phyloP scores from a whole-genome alignment of 2,113 vertebrate species.

The Aptenodytes forsteri region DNA sequence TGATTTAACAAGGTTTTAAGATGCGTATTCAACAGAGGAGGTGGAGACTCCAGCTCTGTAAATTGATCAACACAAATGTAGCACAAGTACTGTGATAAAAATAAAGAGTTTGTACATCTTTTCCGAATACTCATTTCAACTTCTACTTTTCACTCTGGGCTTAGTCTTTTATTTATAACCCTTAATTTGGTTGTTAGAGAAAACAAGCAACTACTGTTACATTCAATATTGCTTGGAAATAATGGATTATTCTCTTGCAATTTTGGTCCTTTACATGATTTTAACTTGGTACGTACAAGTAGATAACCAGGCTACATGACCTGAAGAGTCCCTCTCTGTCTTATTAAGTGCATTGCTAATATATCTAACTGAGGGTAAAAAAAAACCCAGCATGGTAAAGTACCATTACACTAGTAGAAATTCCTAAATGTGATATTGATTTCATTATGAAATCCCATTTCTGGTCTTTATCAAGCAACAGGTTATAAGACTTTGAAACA shows the following conservation, averaged over 20 bases:
- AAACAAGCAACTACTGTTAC: not conserved
- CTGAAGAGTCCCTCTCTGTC: not conserved
- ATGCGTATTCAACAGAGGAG: not conserved
- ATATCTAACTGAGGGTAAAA: not conserved
- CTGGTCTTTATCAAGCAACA: not conserved
- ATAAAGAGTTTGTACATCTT: not conserved
- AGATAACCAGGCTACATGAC: not conserved
- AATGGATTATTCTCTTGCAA: not conserved
- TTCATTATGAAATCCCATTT: not conserved
- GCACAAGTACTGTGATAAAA: not conserved
- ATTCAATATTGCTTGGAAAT: not conserved
- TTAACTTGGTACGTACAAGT: not conserved
- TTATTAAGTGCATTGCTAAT: not conserved
- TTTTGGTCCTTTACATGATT: not conserved
- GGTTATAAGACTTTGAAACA: not conserved
- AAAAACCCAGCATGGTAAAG: not conserved
- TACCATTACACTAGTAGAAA: not conserved
- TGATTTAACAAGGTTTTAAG: constrained; percentile 28
- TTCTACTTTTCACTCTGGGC: not conserved
- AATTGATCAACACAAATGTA: constrained; percentile 2
- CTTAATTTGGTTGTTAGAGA: not conserved
- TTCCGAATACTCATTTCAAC: not conserved
- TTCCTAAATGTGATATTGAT: not conserved
- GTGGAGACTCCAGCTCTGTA: not conserved
- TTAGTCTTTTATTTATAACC: not conserved